phyloP scores from a whole-genome alignment of 2,797 vertebrate species.

The Cynodonichthys magdalenae region DNA sequence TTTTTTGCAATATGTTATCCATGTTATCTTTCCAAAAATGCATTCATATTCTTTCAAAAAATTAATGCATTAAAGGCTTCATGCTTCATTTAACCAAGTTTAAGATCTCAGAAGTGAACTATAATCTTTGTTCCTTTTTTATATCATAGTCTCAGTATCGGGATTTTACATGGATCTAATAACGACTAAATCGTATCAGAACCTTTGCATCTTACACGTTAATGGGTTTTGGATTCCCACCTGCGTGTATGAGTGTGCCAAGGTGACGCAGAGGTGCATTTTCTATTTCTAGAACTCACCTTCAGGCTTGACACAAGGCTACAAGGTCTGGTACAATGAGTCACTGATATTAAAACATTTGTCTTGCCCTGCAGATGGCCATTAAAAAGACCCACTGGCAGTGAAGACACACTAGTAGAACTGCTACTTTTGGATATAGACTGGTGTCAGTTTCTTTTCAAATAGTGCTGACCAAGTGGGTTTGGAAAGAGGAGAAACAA shows the following conservation, averaged over 20 bases:
- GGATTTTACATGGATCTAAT: not conserved
- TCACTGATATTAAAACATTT: slow-evolving; percentile 37
- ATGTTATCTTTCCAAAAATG: too few relatives aligned
- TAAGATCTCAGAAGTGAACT: not conserved
- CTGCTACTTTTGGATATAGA: slow-evolving; percentile 11
- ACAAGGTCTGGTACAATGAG: slow-evolving; percentile 26
- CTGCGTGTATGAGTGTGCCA: slow-evolving; percentile 1
- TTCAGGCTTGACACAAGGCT: slow-evolving; percentile 18
- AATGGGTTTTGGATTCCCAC: slow-evolving; percentile 24
- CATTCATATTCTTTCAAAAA: too few relatives aligned
- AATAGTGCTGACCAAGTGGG: slow-evolving; percentile 21
- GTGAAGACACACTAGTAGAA: slow-evolving; percentile 42
- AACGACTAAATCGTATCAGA: slow-evolving; percentile 3
- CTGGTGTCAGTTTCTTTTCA: slow-evolving; percentile 26
- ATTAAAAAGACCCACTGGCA: slow-evolving; percentile 49
- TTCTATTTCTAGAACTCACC: slow-evolving; percentile 51
- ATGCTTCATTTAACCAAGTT: slow-evolving; percentile 5
- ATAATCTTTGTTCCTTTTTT: not conserved
- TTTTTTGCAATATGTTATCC: too few relatives aligned
- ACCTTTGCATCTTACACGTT: not conserved
- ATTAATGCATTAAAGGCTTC: too few relatives aligned
- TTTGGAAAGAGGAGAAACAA: not conserved
- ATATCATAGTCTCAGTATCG: not conserved
- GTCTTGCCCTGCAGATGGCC: slow-evolving; percentile 42
- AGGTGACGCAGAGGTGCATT: slow-evolving; percentile 25